Conservation (phyloP, 2,888 invertebrate species). For the Trissolcus brochymenae region DNA sequence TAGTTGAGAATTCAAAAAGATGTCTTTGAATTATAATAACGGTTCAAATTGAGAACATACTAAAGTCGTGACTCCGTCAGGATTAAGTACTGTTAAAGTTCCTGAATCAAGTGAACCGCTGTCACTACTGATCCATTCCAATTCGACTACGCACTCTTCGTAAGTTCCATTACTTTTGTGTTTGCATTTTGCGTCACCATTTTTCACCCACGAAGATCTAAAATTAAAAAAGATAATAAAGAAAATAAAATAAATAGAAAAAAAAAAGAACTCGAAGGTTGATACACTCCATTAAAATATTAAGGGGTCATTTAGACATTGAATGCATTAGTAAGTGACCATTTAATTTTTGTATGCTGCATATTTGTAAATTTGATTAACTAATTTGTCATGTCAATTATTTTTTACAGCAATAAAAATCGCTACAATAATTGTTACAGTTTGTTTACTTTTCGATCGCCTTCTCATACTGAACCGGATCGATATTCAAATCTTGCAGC, state of each 20-base stretch:
- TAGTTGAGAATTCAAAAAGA: background rate
- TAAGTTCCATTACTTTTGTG: constrained; percentile 77
- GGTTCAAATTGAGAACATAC: constrained; percentile 74
- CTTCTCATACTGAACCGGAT: constrained; percentile 82
- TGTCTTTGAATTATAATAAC: too few relatives aligned
- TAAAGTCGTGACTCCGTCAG: constrained; percentile 86
- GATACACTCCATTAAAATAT: too few relatives aligned
- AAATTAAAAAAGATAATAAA: constrained; percentile 16
- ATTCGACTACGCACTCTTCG: constrained; percentile 87
- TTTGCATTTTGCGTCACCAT: constrained; percentile 85
- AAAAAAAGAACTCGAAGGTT: too few relatives aligned
- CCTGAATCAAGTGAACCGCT: constrained; percentile 83
- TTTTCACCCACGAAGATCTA: constrained; percentile 88
- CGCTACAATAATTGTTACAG: background rate
- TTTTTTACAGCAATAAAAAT: background rate
- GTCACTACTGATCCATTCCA: constrained; percentile 86
- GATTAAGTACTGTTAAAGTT: constrained; percentile 85
- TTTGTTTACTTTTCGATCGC: constrained; percentile 84
- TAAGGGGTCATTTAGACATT: too few relatives aligned
- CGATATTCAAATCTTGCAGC: constrained; percentile 77
- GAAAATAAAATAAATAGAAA: background rate
- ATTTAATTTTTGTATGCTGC: background rate
- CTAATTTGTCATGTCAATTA: background rate
- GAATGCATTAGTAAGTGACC: background rate
- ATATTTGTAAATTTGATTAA: background rate